These are phyloP conservation scores for Tortrix viridana DNA, from an alignment of 2,888 invertebrate genomes.

Conservation along the genomic window DNA sequence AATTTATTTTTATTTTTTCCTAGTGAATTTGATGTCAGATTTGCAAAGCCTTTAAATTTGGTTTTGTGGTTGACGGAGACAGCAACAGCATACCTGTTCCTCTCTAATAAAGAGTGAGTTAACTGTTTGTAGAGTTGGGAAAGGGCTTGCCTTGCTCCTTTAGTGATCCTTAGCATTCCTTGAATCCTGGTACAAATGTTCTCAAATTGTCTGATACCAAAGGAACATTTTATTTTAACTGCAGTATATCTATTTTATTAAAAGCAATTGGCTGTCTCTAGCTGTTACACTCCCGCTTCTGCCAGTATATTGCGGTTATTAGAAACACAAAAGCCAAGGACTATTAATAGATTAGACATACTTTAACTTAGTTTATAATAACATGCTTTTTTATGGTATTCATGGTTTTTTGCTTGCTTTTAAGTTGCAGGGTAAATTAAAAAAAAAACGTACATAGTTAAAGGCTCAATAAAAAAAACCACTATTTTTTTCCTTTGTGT, in stretches of 20 bases:
- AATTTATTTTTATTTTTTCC: conserved; percentile 53
- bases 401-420: no score
- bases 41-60: conserved; percentile 53
- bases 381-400: no score
- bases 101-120: conserved; percentile 57
- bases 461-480: no score
- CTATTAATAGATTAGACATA: no score
- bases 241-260: not conserved
- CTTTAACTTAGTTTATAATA: no score
- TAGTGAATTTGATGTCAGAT: conserved; percentile 62
- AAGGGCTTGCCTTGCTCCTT: conserved; percentile 30
- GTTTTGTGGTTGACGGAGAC: conserved; percentile 56
- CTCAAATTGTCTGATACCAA: conserved; percentile 1
- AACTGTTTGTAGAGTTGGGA: conserved; percentile 45
- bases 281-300: no score
- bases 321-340: no score
- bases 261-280: not conserved
- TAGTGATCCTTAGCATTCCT: conserved; percentile 46
- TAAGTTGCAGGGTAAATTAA: no score
- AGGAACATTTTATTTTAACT: not conserved
- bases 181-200: conserved; percentile 14
- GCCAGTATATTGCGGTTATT: no score
- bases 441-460: no score
- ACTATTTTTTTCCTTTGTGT: no score
- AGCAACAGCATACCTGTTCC: conserved; percentile 44